Evolutionary conservation across 2,113 vertebrate species (phyloP).

Genomic region (Ictidomys tridecemlineatus): DNA sequence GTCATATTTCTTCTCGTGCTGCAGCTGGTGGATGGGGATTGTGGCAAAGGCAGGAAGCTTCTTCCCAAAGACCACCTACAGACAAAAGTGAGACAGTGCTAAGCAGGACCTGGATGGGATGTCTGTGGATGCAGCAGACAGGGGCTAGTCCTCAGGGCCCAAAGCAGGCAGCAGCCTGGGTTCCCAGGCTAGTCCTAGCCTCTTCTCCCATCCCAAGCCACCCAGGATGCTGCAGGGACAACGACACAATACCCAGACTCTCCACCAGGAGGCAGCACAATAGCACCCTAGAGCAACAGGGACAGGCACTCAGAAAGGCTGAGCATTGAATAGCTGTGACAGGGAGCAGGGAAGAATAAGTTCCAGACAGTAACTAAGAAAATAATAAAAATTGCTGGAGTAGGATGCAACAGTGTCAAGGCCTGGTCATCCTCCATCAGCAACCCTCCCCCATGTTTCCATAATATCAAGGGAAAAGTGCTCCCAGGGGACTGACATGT

Average conservation of each 20-base stretch:
- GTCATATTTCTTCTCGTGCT: conserved; percentile 94
- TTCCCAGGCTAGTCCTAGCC: no score
- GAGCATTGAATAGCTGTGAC: neutral
- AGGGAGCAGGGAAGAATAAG: no score
- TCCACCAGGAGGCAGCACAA: conserved; percentile 23
- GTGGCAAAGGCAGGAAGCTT: conserved; percentile 91
- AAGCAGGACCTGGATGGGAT: neutral
- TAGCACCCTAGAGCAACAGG: neutral
- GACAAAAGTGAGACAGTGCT: neutral
- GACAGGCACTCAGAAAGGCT: neutral
- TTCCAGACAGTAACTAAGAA: neutral
- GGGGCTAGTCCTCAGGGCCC: neutral
- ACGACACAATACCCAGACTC: fast-evolving
- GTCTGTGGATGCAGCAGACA: neutral
- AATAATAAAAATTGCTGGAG: neutral
- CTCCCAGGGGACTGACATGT: neutral
- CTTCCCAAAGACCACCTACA: conserved; percentile 95
- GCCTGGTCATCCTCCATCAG: neutral
- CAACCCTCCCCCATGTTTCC: neutral
- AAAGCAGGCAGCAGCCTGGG: neutral
- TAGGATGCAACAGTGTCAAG: neutral
- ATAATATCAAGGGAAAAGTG: neutral
- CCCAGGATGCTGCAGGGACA: fast-evolving
- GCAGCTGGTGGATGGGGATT: conserved; percentile 91
- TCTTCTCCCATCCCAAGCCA: neutral